Evolutionary conservation across 64 coral and sea anemone species (phyloP), one percentile per base, ranked within the genome.

Genomic region (Porites australiensis): DNA sequence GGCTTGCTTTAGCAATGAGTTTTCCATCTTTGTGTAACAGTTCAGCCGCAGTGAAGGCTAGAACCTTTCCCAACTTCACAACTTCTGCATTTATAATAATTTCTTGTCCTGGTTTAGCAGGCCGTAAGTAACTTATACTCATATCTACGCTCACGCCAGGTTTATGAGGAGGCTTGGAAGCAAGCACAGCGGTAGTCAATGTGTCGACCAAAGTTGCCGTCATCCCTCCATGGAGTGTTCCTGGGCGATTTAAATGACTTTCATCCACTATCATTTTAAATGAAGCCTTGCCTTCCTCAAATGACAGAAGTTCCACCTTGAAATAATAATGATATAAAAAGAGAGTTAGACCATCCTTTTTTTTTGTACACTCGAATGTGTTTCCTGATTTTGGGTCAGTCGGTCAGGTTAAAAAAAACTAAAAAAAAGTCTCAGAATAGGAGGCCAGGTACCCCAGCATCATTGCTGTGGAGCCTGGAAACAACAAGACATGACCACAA

Each of bases 141-240:
- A 99, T 88, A 79, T 99, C 94, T 21, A 89, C 21, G 44, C 94
- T 99, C 27, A 89, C 94, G 50, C 94, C 98, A 43, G 94, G 64
- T 19, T 19, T 22, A 18, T 79, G 82, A 72, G 72, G 51, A 72
- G 91, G 76, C 68, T 15, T 77, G 14, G 82, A 89, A 1, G 93
- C 2, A 4, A 96, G 14, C 4, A 79, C 88, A 48, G 89, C 18
- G 3, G 94, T 94, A 3, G 98, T 99, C 15, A 99, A 44, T 1
- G 23, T 84, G 59, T 99, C 98, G 63, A 99, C 72, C 7, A 99
- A 22, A 15, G 82, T 94, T 19, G 98, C 98, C 49, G 94, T 96
- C 71, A 99, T 79, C 2, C 98, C 94, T 16, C 98, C 98, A 89
- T 99, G 98, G 5, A 99, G 71, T 13, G 91, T 92, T 4, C 94